Base-by-base conservation (phyloP, 2,113 vertebrate genomes). In the Sula dactylatra region DNA sequence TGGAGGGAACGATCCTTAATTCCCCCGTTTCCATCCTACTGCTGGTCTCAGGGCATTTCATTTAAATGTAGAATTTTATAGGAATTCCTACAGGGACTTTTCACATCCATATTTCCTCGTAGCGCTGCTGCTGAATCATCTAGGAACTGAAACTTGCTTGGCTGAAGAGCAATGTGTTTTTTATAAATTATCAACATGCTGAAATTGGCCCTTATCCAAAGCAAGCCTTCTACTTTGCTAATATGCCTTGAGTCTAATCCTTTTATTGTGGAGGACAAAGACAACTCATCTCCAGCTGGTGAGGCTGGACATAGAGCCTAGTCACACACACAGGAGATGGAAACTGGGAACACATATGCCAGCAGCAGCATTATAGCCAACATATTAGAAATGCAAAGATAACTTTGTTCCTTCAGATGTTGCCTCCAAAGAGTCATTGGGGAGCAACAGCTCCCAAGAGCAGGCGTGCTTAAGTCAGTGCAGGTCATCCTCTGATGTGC, bases 81-180 rank as follows among this genome's bases (percentile, higher is more conserved):
- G 90, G 67, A 80, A 86, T 96, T 94, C 82, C 90, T 90, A 58
- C 1, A 4, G 91, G 87, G 82, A 86, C 47, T 93, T 73, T 88
- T 92, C 76, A 71, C 56, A 55, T 88, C 82, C 79, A 54, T 93
- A 91, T 92, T 96, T 96, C 88, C 86, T 93, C 92, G 47, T 67
- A 73, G 70, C 25, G 4, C 64, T 82, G 52, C 72, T 96, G 96
- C 92, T 96, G 96, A 97, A 93, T 97, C 97, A 97, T 95, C 87
- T 80, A 83, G 79, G 87, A 95, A 90, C 82, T 58, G 93, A 90
- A 94, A 91, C 64, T 81, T 78, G 65, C 82, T 94, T 96, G 92
- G 83, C 88, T 93, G 93, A 76, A 64, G 72, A 95, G 82, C 67
- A 38, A 24, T 18, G 67, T 56, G 79, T 58, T 92, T 92, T 94